Evolutionary conservation across 2,888 invertebrate species (phyloP).

Genomic region (Hedychridium roseum): DNA sequence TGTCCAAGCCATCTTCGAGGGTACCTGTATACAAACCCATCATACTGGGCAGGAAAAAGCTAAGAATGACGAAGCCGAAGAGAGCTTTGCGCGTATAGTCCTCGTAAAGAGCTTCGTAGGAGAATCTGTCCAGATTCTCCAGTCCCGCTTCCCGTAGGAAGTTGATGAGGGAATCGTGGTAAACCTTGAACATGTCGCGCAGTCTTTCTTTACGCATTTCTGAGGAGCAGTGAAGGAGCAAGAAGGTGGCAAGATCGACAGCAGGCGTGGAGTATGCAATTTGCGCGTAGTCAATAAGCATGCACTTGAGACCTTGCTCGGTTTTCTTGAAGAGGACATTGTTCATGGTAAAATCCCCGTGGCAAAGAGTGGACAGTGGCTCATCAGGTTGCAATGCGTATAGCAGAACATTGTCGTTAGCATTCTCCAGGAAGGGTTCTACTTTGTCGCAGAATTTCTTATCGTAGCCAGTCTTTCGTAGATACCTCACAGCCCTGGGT

Average conservation of each 20-base stretch:
- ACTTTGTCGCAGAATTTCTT: constrained; percentile 39
- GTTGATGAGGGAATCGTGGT: constrained; percentile 41
- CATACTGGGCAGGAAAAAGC: constrained; percentile 35
- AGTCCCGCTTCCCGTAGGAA: constrained; percentile 35
- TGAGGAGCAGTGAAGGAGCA: constrained; percentile 37
- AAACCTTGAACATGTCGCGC: constrained; percentile 36
- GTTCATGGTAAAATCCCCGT: constrained; percentile 53
- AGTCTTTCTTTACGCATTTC: constrained; percentile 25
- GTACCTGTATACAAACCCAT: background rate
- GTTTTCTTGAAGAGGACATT: constrained; percentile 44
- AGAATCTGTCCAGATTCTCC: constrained; percentile 36
- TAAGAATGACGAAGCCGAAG: constrained; percentile 43
- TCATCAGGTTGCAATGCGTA: constrained; percentile 33
- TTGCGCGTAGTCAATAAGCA: constrained; percentile 49
- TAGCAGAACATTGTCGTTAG: constrained; percentile 21
- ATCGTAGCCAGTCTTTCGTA: constrained; percentile 31
- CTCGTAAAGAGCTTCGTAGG: constrained; percentile 37
- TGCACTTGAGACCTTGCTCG: constrained; percentile 17
- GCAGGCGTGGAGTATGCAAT: constrained; percentile 47
- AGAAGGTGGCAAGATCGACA: constrained; percentile 49
- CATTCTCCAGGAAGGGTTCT: constrained; percentile 22
- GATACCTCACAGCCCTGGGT: constrained; percentile 30
- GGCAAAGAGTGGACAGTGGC: constrained; percentile 51
- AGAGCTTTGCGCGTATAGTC: constrained; percentile 44
- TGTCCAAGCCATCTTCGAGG: accelerated